Base-by-base conservation (phyloP, 2,113 vertebrate genomes). In the Picathartes gymnocephalus region DNA sequence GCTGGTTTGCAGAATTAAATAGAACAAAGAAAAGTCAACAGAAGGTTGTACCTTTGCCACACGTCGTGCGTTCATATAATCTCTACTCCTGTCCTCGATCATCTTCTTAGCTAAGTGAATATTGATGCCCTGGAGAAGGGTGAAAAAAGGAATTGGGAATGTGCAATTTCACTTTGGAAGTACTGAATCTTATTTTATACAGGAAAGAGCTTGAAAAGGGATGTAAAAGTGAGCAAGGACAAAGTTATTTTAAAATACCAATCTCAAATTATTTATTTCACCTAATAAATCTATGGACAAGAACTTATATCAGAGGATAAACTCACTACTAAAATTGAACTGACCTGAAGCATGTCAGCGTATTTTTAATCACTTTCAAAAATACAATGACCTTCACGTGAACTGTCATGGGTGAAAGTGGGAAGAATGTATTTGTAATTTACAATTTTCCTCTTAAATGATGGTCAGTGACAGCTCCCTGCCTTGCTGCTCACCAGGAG, bases 31-130 rank as follows among this genome's bases (percentile, higher is more conserved):
- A 4, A 61, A 91, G 87, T 23, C 27, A 84, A 40, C 16, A 33
- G 73, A 65, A 83, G 61, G 48, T 24, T 80, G 68, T 98, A 99
- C 99, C 99, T 99, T 99, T 84, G 99, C 99, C 54, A 99, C 99
- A 82, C 99, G 99, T 85, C 99, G 98, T 73, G 99, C 99, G 28
- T 99, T 99, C 99, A 99, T 99, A 94, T 99, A 99, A 97, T 99
- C 99, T 97, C 99, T 98, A 97, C 99, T 99, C 72, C 99, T 99
- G 97, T 99, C 99, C 96, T 99, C 99, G 73, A 99, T 99, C 99
- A 99, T 99, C 98, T 99, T 99, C 98, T 99, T 99, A 84, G 99
- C 99, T 97, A 99, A 98, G 95, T 99, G 99, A 93, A 99, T 98
- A 96, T 99, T 99, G 95, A 99, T 99, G 85, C 99, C 99, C 99